Evolutionary conservation across 2,113 vertebrate genomes (phyloP).

Genomic region (Pterophyllum scalare): DNA sequence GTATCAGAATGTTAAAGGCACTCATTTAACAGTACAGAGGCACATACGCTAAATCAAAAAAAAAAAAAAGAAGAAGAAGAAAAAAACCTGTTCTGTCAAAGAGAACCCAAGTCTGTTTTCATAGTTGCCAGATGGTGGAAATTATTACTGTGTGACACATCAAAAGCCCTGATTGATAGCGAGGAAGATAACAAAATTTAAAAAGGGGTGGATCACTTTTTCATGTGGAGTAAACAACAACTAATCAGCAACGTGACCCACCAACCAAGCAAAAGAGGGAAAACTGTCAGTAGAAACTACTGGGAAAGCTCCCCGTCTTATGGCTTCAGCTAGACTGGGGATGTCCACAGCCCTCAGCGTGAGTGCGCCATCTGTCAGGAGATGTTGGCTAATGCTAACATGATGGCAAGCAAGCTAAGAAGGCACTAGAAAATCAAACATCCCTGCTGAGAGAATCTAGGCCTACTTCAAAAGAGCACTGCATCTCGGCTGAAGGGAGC

Average conservation of each 20-base stretch:
- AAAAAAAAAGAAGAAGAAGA: accelerated
- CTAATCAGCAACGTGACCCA: neutral
- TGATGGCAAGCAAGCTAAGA: neutral
- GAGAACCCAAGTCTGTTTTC: neutral
- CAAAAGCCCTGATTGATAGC: neutral
- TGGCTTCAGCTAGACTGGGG: neutral
- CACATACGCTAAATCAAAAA: neutral
- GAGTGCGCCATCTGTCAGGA: neutral
- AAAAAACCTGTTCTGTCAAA: neutral
- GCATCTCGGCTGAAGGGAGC: neutral
- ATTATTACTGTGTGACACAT: neutral
- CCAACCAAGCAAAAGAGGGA: neutral
- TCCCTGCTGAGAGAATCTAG: neutral
- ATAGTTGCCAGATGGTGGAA: neutral
- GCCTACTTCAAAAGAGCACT: neutral
- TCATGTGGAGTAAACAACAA: neutral
- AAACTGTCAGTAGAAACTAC: neutral
- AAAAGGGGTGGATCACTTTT: neutral
- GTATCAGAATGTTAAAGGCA: neutral
- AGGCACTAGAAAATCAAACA: neutral
- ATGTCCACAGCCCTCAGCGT: neutral
- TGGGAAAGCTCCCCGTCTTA: neutral
- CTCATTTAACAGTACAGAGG: neutral
- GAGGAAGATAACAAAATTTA: neutral
- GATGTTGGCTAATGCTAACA: constrained; percentile 10